Percentiles rank a stretch among this genome's conserved stretches.
These are phyloP conservation scores for Lichenostomus cassidix DNA, from an alignment of 2,113 vertebrate genomes.

Conservation along the genomic window DNA sequence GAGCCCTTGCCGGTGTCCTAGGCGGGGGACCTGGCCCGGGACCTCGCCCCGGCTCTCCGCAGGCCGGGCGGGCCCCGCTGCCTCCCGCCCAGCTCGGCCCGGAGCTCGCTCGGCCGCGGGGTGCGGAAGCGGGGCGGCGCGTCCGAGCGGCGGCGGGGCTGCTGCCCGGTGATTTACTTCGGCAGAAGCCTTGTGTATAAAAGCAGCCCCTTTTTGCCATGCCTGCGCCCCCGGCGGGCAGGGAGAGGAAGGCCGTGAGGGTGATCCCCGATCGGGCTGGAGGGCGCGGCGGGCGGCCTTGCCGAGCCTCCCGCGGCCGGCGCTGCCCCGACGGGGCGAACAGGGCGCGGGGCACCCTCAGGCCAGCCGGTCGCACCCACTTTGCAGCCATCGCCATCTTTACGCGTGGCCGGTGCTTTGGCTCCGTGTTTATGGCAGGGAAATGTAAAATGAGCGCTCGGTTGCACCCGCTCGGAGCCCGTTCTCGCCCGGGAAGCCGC, in stretches of 20 bases:
- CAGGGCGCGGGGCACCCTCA: not conserved
- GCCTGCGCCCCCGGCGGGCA: not conserved
- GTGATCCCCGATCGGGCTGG: rapidly evolving
- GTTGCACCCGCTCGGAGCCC: not conserved
- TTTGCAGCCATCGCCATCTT: too few species aligned
- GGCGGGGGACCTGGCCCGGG: rapidly evolving
- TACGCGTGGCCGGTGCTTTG: rapidly evolving
- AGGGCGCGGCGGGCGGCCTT: not conserved
- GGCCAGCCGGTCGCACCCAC: rapidly evolving
- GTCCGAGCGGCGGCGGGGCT: too few species aligned
- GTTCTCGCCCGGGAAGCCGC: not conserved
- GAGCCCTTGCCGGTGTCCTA: not conserved
- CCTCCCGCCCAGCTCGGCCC: not conserved
- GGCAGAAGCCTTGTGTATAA: not conserved
- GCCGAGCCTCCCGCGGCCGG: not conserved
- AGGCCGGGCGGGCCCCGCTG: not conserved
- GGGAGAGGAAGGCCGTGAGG: not conserved
- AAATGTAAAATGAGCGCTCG: not conserved
- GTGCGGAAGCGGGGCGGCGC: rapidly evolving
- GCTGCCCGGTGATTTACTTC: too few species aligned
- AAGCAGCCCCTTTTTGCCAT: not conserved
- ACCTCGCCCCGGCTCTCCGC: too few species aligned
- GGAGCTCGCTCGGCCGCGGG: too few species aligned
- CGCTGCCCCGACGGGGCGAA: not conserved
- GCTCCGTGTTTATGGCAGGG: not conserved